Conservation (phyloP, 2,113 vertebrate species). For the Larimichthys polyactis region DNA sequence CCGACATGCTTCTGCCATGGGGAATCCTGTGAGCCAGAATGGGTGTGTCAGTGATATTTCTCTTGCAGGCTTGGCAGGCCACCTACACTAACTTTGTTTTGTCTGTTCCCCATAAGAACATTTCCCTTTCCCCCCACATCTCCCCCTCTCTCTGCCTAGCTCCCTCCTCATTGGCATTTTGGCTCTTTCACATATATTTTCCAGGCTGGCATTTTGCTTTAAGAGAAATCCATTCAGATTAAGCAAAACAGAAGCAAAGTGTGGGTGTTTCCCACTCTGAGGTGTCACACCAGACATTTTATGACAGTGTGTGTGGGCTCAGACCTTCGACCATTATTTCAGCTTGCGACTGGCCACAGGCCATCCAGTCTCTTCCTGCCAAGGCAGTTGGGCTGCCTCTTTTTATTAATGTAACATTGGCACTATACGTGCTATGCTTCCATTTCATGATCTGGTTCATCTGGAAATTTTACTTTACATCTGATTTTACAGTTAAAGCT, state of each 20-base stretch:
- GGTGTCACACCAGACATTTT: slow-evolving; percentile 65
- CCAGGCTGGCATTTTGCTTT: slow-evolving; percentile 57
- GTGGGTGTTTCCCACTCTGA: slow-evolving; percentile 68
- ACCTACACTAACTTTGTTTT: slow-evolving; percentile 71
- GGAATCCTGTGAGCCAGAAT: slow-evolving; percentile 62
- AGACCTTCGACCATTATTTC: slow-evolving; percentile 65
- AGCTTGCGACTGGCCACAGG: slow-evolving; percentile 51
- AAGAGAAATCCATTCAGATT: slow-evolving; percentile 79
- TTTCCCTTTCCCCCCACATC: slow-evolving; percentile 24
- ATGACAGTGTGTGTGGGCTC: slow-evolving; percentile 70
- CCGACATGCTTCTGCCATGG: slow-evolving; percentile 45
- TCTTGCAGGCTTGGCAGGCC: slow-evolving; percentile 64
- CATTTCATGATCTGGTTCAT: slow-evolving; percentile 21
- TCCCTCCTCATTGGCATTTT: slow-evolving; percentile 68
- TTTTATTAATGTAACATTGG: slow-evolving; percentile 51
- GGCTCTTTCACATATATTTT: slow-evolving; percentile 66
- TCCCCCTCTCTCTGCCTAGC: slow-evolving; percentile 7
- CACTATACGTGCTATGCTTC: background rate
- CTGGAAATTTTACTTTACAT: background rate
- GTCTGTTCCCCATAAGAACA: slow-evolving; percentile 55
- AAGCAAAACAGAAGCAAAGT: slow-evolving; percentile 64
- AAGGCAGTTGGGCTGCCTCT: slow-evolving; percentile 35
- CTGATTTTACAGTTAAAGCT: background rate
- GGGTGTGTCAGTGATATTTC: slow-evolving; percentile 63
- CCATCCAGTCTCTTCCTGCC: slow-evolving; percentile 43